Percentiles rank a stretch among this genome's conserved stretches.
phyloP scores from a whole-genome alignment of 2,888 invertebrate species.

The Orthonychiurus folsomi region DNA sequence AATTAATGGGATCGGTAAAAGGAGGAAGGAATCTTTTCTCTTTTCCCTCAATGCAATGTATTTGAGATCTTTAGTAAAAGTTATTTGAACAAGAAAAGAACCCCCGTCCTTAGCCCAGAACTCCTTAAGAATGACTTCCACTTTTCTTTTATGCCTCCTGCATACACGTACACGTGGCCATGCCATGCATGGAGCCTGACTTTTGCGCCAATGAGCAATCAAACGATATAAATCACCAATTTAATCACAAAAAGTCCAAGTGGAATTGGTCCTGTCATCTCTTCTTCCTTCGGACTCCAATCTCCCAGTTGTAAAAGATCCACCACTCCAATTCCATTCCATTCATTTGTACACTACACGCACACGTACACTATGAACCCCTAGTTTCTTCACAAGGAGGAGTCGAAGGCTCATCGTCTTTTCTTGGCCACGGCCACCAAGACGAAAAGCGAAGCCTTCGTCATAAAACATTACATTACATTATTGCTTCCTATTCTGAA shows the following conservation, averaged over 20 bases:
- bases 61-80: not conserved
- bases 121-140: too few species aligned
- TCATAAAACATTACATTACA: slow-evolving; percentile 1
- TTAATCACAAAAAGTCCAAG: slow-evolving; percentile 33
- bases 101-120: too few species aligned
- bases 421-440: too few species aligned
- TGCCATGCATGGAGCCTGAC: too few species aligned
- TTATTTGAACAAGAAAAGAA: not conserved
- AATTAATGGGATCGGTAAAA: not conserved
- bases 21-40: too few species aligned
- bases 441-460: not conserved
- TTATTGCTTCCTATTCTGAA: not conserved
- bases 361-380: too few species aligned
- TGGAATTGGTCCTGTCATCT: slow-evolving; percentile 1
- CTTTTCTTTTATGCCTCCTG: too few species aligned
- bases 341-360: not conserved
- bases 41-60: not conserved
- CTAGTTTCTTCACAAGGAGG: too few species aligned
- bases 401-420: too few species aligned
- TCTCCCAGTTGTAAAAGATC: not conserved
- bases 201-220: slow-evolving; percentile 21
- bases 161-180: too few species aligned
- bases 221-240: slow-evolving; percentile 39
- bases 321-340: too few species aligned
- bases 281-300: not conserved